phyloP scores from a whole-genome alignment of 2,888 invertebrate species.

The Xylocampa areola region DNA sequence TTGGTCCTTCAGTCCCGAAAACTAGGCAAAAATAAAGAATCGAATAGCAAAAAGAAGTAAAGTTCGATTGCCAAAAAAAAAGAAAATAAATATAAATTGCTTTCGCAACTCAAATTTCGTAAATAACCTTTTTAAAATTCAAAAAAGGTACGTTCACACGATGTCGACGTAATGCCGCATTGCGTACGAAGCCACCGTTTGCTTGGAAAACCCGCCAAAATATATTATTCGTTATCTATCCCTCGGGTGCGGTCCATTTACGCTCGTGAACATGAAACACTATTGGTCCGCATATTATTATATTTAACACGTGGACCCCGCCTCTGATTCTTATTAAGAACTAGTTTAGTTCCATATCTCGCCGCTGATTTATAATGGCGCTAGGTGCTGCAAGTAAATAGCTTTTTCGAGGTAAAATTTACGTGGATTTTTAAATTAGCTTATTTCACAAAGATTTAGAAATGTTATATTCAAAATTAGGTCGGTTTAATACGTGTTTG shows the following conservation, averaged over 20 bases:
- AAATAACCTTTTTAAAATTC: conserved; percentile 59
- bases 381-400: conserved; percentile 17
- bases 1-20: conserved; percentile 12
- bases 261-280: conserved; percentile 65
- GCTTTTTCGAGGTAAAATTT: conserved; percentile 3
- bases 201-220: conserved; percentile 79
- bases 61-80: conserved; percentile 18
- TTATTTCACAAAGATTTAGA: conserved; percentile 20
- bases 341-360: conserved; percentile 25
- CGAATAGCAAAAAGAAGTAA: conserved; percentile 21
- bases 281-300: conserved; percentile 73
- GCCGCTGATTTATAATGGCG: conserved; percentile 37
- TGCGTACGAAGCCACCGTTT: conserved; percentile 62
- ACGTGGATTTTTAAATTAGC: conserved; percentile 10
- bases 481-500: conserved; percentile 5
- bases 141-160: conserved; percentile 58
- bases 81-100: conserved; percentile 24
- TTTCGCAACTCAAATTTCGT: conserved; percentile 46
- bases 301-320: conserved; percentile 52
- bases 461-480: conserved; percentile 21
- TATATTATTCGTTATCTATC: conserved; percentile 85
- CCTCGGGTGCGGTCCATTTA: conserved; percentile 73
- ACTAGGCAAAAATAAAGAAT: neutral
- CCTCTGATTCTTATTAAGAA: conserved; percentile 44
- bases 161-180: conserved; percentile 55